Conservation (phyloP, 92 coral and sea anemone genomes). For the Palythoa heliodiscus region DNA sequence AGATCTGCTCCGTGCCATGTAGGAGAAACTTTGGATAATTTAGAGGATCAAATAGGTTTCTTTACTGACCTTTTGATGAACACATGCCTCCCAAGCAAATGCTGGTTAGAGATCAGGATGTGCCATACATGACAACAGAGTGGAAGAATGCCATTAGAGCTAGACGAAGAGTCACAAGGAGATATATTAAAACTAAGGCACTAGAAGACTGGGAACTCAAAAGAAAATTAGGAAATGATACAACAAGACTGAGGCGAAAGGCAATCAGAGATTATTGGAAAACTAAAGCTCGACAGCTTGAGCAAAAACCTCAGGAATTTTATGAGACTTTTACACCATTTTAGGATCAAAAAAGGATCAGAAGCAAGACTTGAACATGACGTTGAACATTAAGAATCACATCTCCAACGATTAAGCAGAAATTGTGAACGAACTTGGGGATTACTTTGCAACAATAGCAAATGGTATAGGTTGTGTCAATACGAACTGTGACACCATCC, state of each 20-base stretch:
- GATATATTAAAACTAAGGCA: constrained; percentile 41
- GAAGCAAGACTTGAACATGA: background rate
- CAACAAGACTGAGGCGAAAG: constrained; percentile 51
- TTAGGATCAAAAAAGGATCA: constrained; percentile 6
- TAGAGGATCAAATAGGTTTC: constrained; percentile 57
- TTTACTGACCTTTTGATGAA: constrained; percentile 44
- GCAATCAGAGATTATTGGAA: constrained; percentile 26
- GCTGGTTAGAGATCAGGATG: constrained; percentile 57
- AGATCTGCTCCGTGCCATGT: constrained; percentile 58
- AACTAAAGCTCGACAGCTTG: background rate
- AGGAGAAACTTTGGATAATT: constrained; percentile 58
- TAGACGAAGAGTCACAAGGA: constrained; percentile 46
- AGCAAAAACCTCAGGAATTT: constrained; percentile 7
- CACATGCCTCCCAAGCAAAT: constrained; percentile 51
- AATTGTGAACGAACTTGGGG: constrained; percentile 5
- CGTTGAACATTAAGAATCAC: constrained; percentile 1
- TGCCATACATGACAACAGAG: constrained; percentile 57
- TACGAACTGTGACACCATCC: constrained; percentile 14
- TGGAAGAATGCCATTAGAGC: constrained; percentile 59
- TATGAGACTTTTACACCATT: constrained; percentile 4
- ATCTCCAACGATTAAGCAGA: constrained; percentile 14
- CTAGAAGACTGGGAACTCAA: constrained; percentile 47
- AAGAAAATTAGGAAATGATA: constrained; percentile 54
- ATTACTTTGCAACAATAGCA: constrained; percentile 25
- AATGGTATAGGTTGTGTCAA: constrained; percentile 11